phyloP scores from a whole-genome alignment of 1,140 invertebrate genomes.

The Pogonognathellus flavescens region DNA sequence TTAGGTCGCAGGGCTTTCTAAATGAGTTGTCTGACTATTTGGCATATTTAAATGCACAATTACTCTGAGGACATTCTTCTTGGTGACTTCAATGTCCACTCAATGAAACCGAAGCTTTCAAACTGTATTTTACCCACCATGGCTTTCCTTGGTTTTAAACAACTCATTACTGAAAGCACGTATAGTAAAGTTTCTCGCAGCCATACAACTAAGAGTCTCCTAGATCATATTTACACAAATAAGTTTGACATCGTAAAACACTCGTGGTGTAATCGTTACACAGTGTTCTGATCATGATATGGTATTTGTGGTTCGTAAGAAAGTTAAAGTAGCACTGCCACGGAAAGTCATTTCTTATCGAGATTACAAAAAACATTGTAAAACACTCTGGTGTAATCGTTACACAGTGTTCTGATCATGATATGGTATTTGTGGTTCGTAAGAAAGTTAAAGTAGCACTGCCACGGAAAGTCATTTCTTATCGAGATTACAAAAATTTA shows the following conservation, averaged over 20 bases:
- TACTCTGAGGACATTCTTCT: background rate
- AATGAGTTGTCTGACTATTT: background rate
- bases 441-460: background rate
- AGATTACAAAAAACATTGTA: slow-evolving; percentile 18
- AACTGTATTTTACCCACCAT: background rate
- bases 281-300: background rate
- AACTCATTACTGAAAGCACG: background rate
- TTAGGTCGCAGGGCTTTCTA: background rate
- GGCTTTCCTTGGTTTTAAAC: background rate
- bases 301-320: background rate
- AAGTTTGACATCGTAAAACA: background rate
- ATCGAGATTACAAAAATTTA: background rate
- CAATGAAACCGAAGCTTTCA: background rate
- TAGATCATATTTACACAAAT: background rate
- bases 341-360: background rate
- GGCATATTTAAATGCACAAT: background rate
- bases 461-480: background rate
- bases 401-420: background rate
- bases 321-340: background rate
- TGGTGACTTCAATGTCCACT: background rate
- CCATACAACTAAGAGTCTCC: background rate
- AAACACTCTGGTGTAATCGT: background rate
- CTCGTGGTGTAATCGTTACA: background rate
- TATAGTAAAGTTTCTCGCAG: background rate
- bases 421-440: background rate